A percentile compares a stretch with the other conserved stretches of the same genome.
These are phyloP conservation scores for Gasterosteus nipponicus DNA, from an alignment of 2,113 vertebrate species.

Conservation along the genomic window DNA sequence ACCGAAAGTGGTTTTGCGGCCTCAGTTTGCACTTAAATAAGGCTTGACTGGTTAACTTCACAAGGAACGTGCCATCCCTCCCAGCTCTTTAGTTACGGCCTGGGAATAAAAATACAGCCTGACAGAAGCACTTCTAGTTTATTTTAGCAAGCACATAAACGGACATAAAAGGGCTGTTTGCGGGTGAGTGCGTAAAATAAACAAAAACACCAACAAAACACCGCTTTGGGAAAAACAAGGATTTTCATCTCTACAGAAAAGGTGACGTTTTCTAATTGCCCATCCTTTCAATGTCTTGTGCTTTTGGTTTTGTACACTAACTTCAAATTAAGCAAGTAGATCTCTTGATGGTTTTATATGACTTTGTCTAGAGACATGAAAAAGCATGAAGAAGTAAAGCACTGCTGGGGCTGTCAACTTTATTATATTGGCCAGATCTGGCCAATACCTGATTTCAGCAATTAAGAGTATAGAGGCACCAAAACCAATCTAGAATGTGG, in stretches of 20 bases:
- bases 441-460: background rate
- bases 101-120: conserved; percentile 2
- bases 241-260: background rate
- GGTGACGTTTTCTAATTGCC: background rate
- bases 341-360: background rate
- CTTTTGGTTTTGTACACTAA: background rate
- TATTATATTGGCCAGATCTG: background rate
- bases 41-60: background rate
- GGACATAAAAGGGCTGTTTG: too few relatives aligned
- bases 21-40: conserved; percentile 12
- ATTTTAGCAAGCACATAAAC: background rate
- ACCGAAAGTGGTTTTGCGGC: background rate
- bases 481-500: background rate
- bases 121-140: background rate
- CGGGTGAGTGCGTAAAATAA: too few relatives aligned
- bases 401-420: background rate
- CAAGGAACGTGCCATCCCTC: background rate
- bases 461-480: background rate
- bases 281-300: background rate
- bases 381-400: background rate
- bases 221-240: too few relatives aligned
- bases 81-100: background rate
- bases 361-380: background rate
- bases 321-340: background rate
- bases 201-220: too few relatives aligned